phyloP scores from a whole-genome alignment of 2,888 invertebrate species.

The Spialia ferax region DNA sequence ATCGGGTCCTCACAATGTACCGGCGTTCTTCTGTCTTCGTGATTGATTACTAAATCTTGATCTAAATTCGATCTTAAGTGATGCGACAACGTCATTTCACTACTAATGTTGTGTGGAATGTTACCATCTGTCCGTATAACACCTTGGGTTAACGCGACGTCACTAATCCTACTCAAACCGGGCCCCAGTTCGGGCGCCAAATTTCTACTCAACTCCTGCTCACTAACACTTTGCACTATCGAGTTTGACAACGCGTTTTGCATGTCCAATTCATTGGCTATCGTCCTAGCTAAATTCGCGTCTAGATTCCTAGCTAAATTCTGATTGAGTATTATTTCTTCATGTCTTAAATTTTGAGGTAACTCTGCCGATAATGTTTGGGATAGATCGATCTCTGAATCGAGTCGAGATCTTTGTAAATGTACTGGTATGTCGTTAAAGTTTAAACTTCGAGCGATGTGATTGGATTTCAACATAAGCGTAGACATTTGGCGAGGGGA shows the following conservation, averaged over 20 bases:
- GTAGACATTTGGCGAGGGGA: slow-evolving; percentile 80
- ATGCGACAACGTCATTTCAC: slow-evolving; percentile 52
- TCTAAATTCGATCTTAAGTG: slow-evolving; percentile 64
- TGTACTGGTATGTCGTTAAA: slow-evolving; percentile 75
- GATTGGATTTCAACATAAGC: slow-evolving; percentile 75
- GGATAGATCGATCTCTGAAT: slow-evolving; percentile 63
- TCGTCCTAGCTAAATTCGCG: slow-evolving; percentile 51
- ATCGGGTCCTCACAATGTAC: slow-evolving; percentile 11
- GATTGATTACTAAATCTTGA: slow-evolving; percentile 46
- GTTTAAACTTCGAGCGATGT: slow-evolving; percentile 63
- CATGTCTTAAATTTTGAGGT: slow-evolving; percentile 58
- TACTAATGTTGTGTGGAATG: slow-evolving; percentile 16
- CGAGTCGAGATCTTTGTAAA: slow-evolving; percentile 57
- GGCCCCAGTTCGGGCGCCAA: slow-evolving; percentile 31
- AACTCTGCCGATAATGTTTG: slow-evolving; percentile 58
- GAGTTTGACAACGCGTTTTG: slow-evolving; percentile 58
- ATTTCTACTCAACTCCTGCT: slow-evolving; percentile 35
- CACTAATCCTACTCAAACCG: slow-evolving; percentile 24
- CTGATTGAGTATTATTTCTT: slow-evolving; percentile 51
- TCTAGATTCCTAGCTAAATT: slow-evolving; percentile 59
- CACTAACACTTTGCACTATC: slow-evolving; percentile 56
- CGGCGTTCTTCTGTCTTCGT: slow-evolving; percentile 49
- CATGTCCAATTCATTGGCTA: slow-evolving; percentile 60
- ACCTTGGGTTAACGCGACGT: slow-evolving; percentile 15
- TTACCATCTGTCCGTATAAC: slow-evolving; percentile 22